These are phyloP conservation scores for Acronicta leporina DNA, from an alignment of 2,888 invertebrate species.

Conservation along the genomic window DNA sequence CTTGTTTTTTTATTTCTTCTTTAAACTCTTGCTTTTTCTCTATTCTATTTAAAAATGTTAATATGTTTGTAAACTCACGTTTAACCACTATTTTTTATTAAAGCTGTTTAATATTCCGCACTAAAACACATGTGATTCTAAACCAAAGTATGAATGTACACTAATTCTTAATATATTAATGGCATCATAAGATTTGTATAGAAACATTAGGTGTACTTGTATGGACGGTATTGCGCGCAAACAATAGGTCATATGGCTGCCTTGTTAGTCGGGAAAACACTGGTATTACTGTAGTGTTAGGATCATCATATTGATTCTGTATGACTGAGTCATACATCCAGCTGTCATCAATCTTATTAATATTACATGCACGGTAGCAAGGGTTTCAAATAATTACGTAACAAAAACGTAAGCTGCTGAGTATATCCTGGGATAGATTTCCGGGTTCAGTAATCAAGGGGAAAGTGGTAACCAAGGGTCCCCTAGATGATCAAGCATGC, in stretches of 20 bases:
- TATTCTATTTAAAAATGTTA: neutral
- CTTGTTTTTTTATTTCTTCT: neutral
- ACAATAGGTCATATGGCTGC: constrained; percentile 48
- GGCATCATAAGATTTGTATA: constrained; percentile 52
- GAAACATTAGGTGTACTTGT: constrained; percentile 52
- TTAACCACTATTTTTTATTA: constrained; percentile 3
- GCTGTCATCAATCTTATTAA: constrained; percentile 12
- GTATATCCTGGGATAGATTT: no score
- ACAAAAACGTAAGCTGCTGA: no score
- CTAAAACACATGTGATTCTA: constrained; percentile 27
- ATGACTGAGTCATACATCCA: constrained; percentile 34
- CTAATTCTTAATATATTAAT: constrained; percentile 19
- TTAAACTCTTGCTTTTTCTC: neutral
- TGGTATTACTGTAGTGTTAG: constrained; percentile 13
- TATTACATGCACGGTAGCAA: constrained; percentile 4
- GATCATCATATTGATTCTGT: constrained; percentile 17
- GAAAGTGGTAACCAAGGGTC: no score
- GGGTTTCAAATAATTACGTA: neutral
- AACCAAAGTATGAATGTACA: constrained; percentile 16
- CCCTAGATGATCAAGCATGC: no score
- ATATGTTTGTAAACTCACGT: neutral
- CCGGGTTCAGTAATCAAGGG: no score
- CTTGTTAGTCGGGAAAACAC: constrained; percentile 33
- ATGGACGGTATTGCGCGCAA: constrained; percentile 43
- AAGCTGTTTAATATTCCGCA: neutral